Conservation (phyloP, 2,888 invertebrate species). For the Boloria selene region DNA sequence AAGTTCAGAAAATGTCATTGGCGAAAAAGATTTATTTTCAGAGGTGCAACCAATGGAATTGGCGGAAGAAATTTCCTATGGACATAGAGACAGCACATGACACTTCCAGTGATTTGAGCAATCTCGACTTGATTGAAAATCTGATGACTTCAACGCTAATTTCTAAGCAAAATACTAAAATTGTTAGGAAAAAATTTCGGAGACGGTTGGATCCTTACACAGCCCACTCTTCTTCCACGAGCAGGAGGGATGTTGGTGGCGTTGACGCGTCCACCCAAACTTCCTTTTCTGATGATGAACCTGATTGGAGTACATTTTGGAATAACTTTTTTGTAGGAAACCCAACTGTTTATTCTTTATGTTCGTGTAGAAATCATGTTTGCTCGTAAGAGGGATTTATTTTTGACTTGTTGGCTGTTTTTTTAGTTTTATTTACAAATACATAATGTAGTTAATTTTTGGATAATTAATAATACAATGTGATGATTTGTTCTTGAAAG, state of each 20-base stretch:
- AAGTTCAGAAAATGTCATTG: not conserved
- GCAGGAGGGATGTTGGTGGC: not conserved
- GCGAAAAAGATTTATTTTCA: not conserved
- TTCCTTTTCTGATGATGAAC: conserved; percentile 21
- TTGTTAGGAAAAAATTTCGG: not conserved
- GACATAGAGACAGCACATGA: not conserved
- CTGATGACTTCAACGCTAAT: conserved; percentile 21
- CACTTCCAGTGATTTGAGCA: not conserved
- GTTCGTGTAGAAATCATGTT: conserved; percentile 23
- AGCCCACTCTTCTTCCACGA: not conserved
- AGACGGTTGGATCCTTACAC: conserved; percentile 5
- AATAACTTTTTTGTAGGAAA: conserved; percentile 22
- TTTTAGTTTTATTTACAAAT: too few relatives aligned
- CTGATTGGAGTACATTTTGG: conserved; percentile 15
- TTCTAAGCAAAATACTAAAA: conserved; percentile 1
- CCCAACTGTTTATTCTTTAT: conserved; percentile 23
- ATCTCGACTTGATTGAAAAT: too few relatives aligned
- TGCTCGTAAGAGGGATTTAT: conserved; percentile 5
- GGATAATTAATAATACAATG: too few relatives aligned
- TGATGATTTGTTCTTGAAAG: too few relatives aligned
- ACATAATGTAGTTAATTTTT: conserved; percentile 2
- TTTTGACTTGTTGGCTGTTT: not conserved
- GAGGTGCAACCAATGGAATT: conserved; percentile 3
- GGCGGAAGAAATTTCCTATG: not conserved
- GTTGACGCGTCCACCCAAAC: conserved; percentile 1